Evolutionary conservation across 2,888 invertebrate species (phyloP), one percentile per base, ranked within the genome.

Genomic region (Ischnus inquisitorius): DNA sequence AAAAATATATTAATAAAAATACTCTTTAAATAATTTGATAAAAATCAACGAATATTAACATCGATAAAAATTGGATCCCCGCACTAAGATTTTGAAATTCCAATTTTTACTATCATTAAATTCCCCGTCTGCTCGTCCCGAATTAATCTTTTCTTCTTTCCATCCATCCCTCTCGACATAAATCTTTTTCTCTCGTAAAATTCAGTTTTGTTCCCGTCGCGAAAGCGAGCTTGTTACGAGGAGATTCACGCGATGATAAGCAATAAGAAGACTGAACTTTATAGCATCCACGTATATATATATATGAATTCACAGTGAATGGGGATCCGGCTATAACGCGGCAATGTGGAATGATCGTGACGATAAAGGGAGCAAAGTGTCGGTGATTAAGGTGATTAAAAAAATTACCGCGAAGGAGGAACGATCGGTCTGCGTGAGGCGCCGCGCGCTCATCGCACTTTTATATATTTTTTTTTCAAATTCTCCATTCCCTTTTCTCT

Each of bases 361-460:
- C 19, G 48, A 78, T 78, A 72, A 77, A 68, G 62, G 71, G 64
- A 72, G 69, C 48, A 46, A 77, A 77, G 68, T 80, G 80, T 77
- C 68, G 80, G 72, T 64, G 64, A 82, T 84, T 84, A 82, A 64
- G 69, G 78, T 78, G 78, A 84, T 84, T 81, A 68, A 10, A 74
- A 77, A 79, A 65, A 78, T 74, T 77, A 65, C 62, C 34, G 51
- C 46, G 69, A 82, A 64, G 12, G 48, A 69, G n/a, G 14, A 67
- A 12, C 43, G 57, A 71, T 68, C 39, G 65, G 34, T 19, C 48
- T 34, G 57, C 25, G 77, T 46, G 78, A 69, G 41, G 22, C 14
- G 16, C 48, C 46, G 77, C 46, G 67, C 19, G 41, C 28, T 67
- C 43, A 6, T 34, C 34, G 34, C 6, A 34, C 8, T 34, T 34